A percentile compares a stretch with the other conserved stretches of the same genome.
Evolutionary conservation across 1,140 invertebrate species (phyloP).

Genomic region (Mizuhopecten yessoensis): DNA sequence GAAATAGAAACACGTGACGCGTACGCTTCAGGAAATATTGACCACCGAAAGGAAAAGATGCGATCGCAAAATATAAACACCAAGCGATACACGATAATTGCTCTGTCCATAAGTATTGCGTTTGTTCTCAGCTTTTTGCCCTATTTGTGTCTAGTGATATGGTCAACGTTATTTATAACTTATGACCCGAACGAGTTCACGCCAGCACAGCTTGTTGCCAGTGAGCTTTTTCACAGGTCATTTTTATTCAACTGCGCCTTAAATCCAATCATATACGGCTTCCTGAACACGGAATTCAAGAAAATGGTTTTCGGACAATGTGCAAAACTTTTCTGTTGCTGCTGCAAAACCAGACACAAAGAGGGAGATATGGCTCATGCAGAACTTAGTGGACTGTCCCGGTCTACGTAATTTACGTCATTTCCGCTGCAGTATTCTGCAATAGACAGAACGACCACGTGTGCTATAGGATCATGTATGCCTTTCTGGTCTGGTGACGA

Average conservation of each 20-base stretch:
- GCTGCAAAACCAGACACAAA: background rate
- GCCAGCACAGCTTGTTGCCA: slow-evolving; percentile 50
- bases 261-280: slow-evolving; percentile 65
- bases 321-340: background rate
- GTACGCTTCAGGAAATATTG: background rate
- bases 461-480: background rate
- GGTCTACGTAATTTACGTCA: background rate
- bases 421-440: background rate
- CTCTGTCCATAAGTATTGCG: slow-evolving; percentile 52
- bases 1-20: background rate
- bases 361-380: background rate
- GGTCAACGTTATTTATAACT: slow-evolving; percentile 49
- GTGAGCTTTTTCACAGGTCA: slow-evolving; percentile 58
- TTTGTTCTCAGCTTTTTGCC: slow-evolving; percentile 64
- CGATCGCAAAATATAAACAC: slow-evolving; percentile 39
- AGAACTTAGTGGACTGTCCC: background rate
- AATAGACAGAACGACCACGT: background rate
- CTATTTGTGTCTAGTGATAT: slow-evolving; percentile 55
- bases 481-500: too few relatives aligned
- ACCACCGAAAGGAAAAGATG: slow-evolving; percentile 39
- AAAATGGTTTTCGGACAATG: slow-evolving; percentile 21
- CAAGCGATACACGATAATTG: slow-evolving; percentile 58
- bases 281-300: slow-evolving; percentile 61
- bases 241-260: slow-evolving; percentile 58
- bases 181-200: slow-evolving; percentile 55